Evolutionary conservation across 2,888 invertebrate species (phyloP), one percentile per base, ranked within the genome.

Genomic region (Drosophila tanythrix): DNA sequence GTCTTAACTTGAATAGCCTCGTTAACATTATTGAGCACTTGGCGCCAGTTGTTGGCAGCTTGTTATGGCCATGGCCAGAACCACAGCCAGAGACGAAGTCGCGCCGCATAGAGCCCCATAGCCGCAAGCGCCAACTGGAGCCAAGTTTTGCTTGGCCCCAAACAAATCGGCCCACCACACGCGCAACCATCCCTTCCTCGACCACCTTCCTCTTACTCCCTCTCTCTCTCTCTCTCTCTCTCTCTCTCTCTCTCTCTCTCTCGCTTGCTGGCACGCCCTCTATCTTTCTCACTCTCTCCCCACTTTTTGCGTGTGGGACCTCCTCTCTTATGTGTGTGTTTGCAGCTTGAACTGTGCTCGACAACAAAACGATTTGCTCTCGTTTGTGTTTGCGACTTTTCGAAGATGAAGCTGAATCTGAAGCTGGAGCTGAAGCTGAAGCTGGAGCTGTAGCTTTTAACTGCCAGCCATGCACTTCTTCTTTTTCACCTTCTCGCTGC

Each of bases 21-120:
- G 91, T 91, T 91, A 91, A 91, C 91, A 91, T 91, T 92, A 92
- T 92, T 92, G 92, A 92, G 92, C 91, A 92, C 91, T 92, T 92
- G 92, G 92, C 92, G 92, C 92, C 92, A 92, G 92, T 92, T 92
- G 91, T 92, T 92, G 91, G 91, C 92, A 91, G 90, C 91, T 88
- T 86, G 88, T 89, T 89, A 87, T 83, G 83, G 84, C 79, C 86
- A 74, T 77, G 79, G 74, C 74, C 83, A 58, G 75, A 68, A 65
- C 50, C 53, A 27, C 48, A 59, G 72, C 48, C 61, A 68, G 70
- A 67, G 43, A 52, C 52, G 48, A 27, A 82, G 81, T 74, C 88
- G 81, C 74, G 85, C 76, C 77, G 50, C 67, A 67, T 79, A 74
- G 64, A 56, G 56, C 76, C 73, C 79, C 73, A 88, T 76, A 75